phyloP scores from a whole-genome alignment of 2,888 invertebrate species.

The Lepidochrysops patricia region DNA sequence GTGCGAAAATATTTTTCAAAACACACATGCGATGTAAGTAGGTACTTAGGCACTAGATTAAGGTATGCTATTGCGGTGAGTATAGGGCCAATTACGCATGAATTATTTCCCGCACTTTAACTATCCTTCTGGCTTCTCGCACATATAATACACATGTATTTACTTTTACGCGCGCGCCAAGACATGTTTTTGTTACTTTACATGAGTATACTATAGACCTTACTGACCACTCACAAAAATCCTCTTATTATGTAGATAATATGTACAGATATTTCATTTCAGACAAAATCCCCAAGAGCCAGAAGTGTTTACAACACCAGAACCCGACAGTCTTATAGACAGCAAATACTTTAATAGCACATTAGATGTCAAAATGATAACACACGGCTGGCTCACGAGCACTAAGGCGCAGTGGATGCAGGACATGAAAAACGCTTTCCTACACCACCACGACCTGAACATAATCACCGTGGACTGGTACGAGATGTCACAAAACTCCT shows the following conservation, averaged over 20 bases:
- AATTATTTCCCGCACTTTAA: too few relatives aligned
- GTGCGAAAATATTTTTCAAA: too few relatives aligned
- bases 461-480: constrained; percentile 69
- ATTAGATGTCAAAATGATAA: constrained; percentile 61
- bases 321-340: constrained; percentile 28
- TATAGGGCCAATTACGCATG: too few relatives aligned
- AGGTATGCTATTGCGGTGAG: too few relatives aligned
- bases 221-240: not conserved
- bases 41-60: too few relatives aligned
- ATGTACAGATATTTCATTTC: constrained; percentile 20
- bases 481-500: constrained; percentile 45
- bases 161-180: too few relatives aligned
- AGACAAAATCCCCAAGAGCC: constrained; percentile 41
- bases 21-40: too few relatives aligned
- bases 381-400: constrained; percentile 71
- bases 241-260: not conserved
- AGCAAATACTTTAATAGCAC: constrained; percentile 52
- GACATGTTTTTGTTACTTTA: too few relatives aligned
- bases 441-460: constrained; percentile 57
- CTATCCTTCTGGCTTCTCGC: too few relatives aligned
- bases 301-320: constrained; percentile 40
- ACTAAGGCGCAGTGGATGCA: constrained; percentile 50
- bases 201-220: too few relatives aligned
- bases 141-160: too few relatives aligned
- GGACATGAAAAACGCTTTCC: constrained; percentile 53